A percentile compares a stretch with the other conserved stretches of the same genome.
These are phyloP conservation scores for Psittacara wagleri DNA, from an alignment of 2,113 vertebrate species.

Conservation along the genomic window DNA sequence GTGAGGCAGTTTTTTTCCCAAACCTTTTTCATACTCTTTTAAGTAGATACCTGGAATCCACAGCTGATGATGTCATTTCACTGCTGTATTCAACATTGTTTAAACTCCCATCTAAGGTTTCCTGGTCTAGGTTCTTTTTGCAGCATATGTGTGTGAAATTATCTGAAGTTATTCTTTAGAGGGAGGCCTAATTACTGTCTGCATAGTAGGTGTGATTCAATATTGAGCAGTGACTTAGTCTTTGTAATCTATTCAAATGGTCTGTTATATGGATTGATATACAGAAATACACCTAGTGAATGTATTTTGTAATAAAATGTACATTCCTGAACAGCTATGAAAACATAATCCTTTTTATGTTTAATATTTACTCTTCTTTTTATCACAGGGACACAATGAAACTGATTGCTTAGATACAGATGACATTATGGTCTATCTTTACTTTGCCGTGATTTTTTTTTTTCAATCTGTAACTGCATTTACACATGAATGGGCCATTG, in stretches of 20 bases:
- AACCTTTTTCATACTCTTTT: background rate
- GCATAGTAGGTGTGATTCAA: background rate
- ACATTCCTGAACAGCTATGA: background rate
- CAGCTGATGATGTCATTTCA: background rate
- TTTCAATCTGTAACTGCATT: conserved; percentile 30
- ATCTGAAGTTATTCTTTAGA: background rate
- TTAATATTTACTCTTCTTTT: conserved; percentile 34
- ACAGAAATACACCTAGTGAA: background rate
- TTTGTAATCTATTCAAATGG: background rate
- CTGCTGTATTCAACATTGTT: background rate
- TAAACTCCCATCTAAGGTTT: background rate
- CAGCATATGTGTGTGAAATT: background rate
- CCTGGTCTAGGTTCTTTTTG: background rate
- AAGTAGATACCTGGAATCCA: background rate
- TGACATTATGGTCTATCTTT: background rate
- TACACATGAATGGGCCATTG: conserved; percentile 65
- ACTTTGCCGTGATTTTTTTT: background rate
- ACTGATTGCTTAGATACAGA: conserved; percentile 13
- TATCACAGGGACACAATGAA: background rate
- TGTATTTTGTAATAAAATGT: background rate
- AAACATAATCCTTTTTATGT: background rate
- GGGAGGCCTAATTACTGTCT: background rate
- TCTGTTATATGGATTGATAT: background rate
- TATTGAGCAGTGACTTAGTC: background rate
- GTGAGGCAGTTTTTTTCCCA: fast-evolving